These are phyloP conservation scores for Papilio xuthus DNA, from an alignment of 1,140 invertebrate genomes.

Conservation along the genomic window DNA sequence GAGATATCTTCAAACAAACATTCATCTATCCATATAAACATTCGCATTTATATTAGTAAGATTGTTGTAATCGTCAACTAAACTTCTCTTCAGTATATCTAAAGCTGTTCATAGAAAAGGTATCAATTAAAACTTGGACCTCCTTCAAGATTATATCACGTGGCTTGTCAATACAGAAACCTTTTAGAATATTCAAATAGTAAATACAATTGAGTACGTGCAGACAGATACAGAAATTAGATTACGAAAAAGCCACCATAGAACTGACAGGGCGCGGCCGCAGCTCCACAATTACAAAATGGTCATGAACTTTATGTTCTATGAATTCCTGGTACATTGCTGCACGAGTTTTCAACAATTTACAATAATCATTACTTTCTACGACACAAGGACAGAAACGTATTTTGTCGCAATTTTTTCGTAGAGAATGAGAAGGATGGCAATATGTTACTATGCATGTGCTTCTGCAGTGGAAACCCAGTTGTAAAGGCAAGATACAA, in stretches of 20 bases:
- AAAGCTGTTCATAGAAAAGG: too few relatives aligned
- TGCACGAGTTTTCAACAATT: background rate
- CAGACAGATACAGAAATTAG: conserved; percentile 21
- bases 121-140: background rate
- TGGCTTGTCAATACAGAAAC: background rate
- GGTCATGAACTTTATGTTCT: conserved; percentile 28
- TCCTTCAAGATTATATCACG: background rate
- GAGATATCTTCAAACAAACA: too few relatives aligned
- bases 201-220: background rate
- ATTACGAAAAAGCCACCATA: conserved; percentile 33
- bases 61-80: too few relatives aligned
- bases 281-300: background rate
- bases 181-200: conserved; percentile 21
- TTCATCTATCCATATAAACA: too few relatives aligned
- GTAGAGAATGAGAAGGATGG: background rate
- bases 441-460: background rate
- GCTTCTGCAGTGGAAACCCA: background rate
- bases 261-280: conserved; percentile 10
- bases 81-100: too few relatives aligned
- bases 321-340: conserved; percentile 13
- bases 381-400: background rate
- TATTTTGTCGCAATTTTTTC: background rate
- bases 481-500: background rate
- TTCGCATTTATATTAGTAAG: too few relatives aligned
- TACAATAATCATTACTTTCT: background rate